Percentiles rank a stretch among this genome's conserved stretches.
Conservation (phyloP, 1,140 invertebrate genomes). For the Pachyrhynchus sulphureomaculatus region DNA sequence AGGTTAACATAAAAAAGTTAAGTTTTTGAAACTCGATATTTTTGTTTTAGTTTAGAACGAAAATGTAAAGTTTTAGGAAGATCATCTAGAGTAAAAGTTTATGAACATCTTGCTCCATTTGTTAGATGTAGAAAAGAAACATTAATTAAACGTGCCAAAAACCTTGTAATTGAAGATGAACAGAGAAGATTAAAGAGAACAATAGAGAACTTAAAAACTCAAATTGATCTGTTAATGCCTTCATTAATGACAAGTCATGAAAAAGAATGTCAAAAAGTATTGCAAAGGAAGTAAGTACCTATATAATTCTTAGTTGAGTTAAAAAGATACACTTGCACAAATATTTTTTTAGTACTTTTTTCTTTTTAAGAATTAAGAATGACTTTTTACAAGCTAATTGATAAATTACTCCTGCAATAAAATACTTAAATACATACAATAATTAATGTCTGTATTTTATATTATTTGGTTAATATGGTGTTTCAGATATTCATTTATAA, state of each 20-base stretch:
- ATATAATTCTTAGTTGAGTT: too few species aligned
- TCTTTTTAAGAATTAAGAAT: too few species aligned
- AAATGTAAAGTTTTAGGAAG: constrained; percentile 51
- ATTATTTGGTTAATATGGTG: too few species aligned
- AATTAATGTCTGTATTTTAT: too few species aligned
- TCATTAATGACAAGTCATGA: constrained; percentile 59
- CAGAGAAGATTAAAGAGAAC: constrained; percentile 56
- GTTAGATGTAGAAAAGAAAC: constrained; percentile 69
- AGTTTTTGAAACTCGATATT: too few species aligned
- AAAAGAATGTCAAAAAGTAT: constrained; percentile 58
- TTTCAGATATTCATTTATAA: too few species aligned
- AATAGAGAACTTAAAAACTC: constrained; percentile 55
- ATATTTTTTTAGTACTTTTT: not conserved
- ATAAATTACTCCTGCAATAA: too few species aligned
- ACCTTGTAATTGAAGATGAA: constrained; percentile 62
- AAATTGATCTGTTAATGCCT: constrained; percentile 61
- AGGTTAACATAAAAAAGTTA: too few species aligned
- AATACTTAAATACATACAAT: too few species aligned
- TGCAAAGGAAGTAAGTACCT: constrained; percentile 58
- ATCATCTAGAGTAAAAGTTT: constrained; percentile 58
- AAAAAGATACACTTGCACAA: too few species aligned
- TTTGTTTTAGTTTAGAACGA: constrained; percentile 63
- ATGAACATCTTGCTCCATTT: constrained; percentile 63
- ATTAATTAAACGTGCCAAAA: constrained; percentile 66
- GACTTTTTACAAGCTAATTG: too few species aligned